phyloP scores from a whole-genome alignment of 2,888 invertebrate species.

The Lysandra coridon region DNA sequence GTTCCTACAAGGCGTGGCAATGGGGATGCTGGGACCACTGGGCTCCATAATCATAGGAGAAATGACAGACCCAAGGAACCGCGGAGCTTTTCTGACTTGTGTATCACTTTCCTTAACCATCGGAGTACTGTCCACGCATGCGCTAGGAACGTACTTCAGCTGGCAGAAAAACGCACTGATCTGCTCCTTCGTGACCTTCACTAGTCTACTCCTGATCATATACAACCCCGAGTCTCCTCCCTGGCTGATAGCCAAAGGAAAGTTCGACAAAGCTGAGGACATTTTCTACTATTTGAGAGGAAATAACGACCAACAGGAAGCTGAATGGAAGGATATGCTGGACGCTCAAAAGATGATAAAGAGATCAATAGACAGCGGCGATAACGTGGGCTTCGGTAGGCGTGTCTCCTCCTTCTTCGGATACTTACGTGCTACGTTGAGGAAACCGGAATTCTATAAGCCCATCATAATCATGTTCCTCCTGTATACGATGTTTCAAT shows the following conservation, averaged over 20 bases:
- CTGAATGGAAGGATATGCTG: constrained; percentile 74
- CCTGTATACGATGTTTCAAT: constrained; percentile 84
- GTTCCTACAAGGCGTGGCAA: constrained; percentile 75
- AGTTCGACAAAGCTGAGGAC: constrained; percentile 76
- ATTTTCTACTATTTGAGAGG: constrained; percentile 79
- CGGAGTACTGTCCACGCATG: constrained; percentile 83
- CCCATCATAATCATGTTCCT: constrained; percentile 82
- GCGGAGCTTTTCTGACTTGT: constrained; percentile 82
- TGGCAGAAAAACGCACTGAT: constrained; percentile 81
- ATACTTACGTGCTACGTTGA: constrained; percentile 55
- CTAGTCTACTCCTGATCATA: constrained; percentile 74
- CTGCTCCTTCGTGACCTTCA: constrained; percentile 73
- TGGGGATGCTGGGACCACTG: constrained; percentile 79
- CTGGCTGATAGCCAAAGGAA: constrained; percentile 83
- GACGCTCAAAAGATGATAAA: constrained; percentile 60
- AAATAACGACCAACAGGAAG: constrained; percentile 55
- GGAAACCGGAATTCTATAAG: constrained; percentile 79
- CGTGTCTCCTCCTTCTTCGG: constrained; percentile 51
- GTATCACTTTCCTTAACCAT: constrained; percentile 81
- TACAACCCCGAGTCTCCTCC: constrained; percentile 84
- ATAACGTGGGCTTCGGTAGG: constrained; percentile 48
- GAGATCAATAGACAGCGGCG: constrained; percentile 57
- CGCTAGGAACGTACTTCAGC: constrained; percentile 80
- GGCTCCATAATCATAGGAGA: constrained; percentile 81
- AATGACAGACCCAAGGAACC: constrained; percentile 80